These are phyloP conservation scores for Acrocephalus scirpaceus DNA, from an alignment of 2,797 vertebrate genomes.

Conservation along the genomic window DNA sequence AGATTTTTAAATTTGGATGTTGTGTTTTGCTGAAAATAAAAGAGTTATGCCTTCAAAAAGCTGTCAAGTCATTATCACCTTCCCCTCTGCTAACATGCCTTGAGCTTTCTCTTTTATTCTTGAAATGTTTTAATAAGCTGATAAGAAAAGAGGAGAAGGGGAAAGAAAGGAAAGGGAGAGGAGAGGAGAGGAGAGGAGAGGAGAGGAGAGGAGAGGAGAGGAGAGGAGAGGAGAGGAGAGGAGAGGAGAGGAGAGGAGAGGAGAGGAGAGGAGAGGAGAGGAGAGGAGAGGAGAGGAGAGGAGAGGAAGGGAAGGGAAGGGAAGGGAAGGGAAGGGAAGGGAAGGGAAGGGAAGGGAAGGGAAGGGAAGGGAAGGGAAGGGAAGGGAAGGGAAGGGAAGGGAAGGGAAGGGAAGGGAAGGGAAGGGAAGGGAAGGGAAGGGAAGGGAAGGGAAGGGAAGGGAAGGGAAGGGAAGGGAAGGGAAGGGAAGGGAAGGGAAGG, in stretches of 20 bases:
- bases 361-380: background rate
- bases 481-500: too few species aligned
- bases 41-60: background rate
- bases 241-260: too few species aligned
- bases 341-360: too few species aligned
- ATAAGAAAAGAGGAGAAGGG: background rate
- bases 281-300: too few species aligned
- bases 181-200: too few species aligned
- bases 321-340: too few species aligned
- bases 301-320: background rate
- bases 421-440: background rate
- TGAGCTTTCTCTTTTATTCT: background rate
- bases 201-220: too few species aligned
- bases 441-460: background rate
- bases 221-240: too few species aligned
- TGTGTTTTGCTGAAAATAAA: background rate
- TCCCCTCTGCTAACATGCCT: background rate
- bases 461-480: too few species aligned
- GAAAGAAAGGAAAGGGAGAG: too few species aligned
- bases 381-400: too few species aligned
- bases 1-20: slow-evolving; percentile 14
- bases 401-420: background rate
- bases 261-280: too few species aligned
- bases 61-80: background rate
- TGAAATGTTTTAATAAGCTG: background rate